Evolutionary conservation across 2,113 vertebrate species (phyloP).

Genomic region (Motacilla tschutschensis): DNA sequence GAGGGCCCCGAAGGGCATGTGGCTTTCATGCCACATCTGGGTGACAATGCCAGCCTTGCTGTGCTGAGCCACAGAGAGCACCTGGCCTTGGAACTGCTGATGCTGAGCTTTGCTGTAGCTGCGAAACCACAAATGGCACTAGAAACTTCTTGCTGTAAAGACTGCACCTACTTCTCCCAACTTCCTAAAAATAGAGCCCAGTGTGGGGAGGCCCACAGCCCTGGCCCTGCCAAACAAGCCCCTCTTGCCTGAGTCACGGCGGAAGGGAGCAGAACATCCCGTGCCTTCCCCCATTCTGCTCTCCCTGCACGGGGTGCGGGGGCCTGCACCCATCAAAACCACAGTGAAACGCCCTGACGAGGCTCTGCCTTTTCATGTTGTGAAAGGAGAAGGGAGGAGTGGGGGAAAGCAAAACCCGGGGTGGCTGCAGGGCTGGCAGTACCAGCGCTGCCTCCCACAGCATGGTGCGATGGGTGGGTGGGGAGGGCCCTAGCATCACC

Average conservation of each 20-base stretch:
- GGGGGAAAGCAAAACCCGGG: background rate
- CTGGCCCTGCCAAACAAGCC: background rate
- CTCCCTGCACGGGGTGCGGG: background rate
- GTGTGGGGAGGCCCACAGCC: background rate
- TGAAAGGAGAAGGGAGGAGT: background rate
- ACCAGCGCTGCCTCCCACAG: background rate
- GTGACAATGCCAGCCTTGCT: background rate
- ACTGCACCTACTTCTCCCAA: background rate
- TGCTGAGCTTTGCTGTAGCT: background rate
- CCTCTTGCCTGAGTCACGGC: background rate
- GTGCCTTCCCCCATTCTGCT: fast-evolving
- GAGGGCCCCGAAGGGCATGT: fast-evolving
- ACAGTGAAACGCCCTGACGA: fast-evolving
- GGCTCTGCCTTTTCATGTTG: conserved; percentile 6
- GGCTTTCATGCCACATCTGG: background rate
- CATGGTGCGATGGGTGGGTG: fast-evolving
- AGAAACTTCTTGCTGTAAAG: conserved; percentile 33
- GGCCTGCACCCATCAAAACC: background rate
- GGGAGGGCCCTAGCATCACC: background rate
- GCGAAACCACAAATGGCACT: conserved; percentile 26
- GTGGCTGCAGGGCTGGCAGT: background rate
- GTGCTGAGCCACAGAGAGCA: background rate
- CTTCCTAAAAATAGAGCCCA: conserved; percentile 55
- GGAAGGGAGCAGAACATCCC: background rate
- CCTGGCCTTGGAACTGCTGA: background rate